These are phyloP conservation scores for Hypolimnas misippus DNA, from an alignment of 2,888 invertebrate genomes.

Conservation along the genomic window DNA sequence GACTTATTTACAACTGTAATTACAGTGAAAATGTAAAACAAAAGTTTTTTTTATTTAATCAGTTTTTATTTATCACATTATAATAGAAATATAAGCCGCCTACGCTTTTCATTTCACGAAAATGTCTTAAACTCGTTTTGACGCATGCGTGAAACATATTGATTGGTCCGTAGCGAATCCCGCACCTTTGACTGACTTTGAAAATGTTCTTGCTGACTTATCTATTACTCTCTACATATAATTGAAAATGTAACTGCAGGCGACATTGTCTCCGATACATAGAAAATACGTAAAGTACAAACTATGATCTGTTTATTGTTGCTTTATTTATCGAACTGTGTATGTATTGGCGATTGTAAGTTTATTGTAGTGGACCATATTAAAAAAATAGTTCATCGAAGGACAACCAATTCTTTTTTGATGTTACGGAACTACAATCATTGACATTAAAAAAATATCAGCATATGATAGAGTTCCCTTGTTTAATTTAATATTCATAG, in stretches of 20 bases:
- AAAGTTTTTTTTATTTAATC: neutral
- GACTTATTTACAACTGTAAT: neutral
- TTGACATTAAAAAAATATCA: too few relatives aligned
- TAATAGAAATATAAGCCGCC: constrained; percentile 49
- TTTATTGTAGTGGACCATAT: too few relatives aligned
- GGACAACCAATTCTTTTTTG: too few relatives aligned
- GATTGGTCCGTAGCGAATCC: constrained; percentile 67
- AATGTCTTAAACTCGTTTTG: constrained; percentile 49
- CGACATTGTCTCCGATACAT: neutral
- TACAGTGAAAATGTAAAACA: neutral
- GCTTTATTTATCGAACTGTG: neutral
- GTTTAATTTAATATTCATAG: too few relatives aligned
- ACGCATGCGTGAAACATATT: constrained; percentile 81
- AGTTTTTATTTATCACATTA: constrained; percentile 21
- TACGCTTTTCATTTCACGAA: constrained; percentile 47
- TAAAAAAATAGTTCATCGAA: too few relatives aligned
- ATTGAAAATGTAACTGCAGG: neutral
- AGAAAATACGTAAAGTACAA: neutral
- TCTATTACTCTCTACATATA: constrained; percentile 20
- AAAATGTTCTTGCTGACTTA: constrained; percentile 24
- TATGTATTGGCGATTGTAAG: too few relatives aligned
- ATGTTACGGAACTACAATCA: too few relatives aligned
- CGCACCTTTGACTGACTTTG: constrained; percentile 34
- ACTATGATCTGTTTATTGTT: neutral
- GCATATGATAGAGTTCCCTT: too few relatives aligned